Evolutionary conservation across 2,888 invertebrate species (phyloP).

Genomic region (Eugnorisma glareosa): DNA sequence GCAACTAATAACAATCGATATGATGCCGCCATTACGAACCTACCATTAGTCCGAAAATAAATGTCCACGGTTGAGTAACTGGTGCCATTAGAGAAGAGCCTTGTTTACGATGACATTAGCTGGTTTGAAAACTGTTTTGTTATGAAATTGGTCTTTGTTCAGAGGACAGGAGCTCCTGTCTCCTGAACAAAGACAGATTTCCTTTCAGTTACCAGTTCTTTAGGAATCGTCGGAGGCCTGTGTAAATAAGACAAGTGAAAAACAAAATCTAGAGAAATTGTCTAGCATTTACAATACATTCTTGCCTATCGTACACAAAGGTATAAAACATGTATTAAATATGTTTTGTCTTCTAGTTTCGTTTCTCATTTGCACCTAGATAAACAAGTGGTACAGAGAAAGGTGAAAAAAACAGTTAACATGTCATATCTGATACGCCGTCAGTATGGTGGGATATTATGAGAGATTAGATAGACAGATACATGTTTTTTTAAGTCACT

Average conservation of each 20-base stretch:
- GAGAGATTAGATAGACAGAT: neutral
- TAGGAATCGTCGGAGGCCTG: neutral
- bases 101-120: conserved; percentile 20
- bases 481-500: neutral
- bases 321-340: neutral
- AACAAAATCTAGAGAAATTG: neutral
- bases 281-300: neutral
- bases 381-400: neutral
- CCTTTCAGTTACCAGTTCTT: neutral
- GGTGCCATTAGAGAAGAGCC: conserved; percentile 27
- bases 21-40: conserved; percentile 51
- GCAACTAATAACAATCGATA: conserved; percentile 60
- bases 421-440: neutral
- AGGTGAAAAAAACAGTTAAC: neutral
- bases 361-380: neutral
- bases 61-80: conserved; percentile 47
- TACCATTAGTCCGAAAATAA: conserved; percentile 62
- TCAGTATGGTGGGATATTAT: neutral
- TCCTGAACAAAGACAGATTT: neutral
- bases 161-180: neutral
- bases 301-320: neutral
- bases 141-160: neutral
- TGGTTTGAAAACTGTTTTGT: conserved; percentile 1
- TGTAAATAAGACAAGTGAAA: conserved; percentile 1
- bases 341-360: neutral